Conservation (phyloP, 2,888 invertebrate species). For the Bedellia somnulentella region DNA sequence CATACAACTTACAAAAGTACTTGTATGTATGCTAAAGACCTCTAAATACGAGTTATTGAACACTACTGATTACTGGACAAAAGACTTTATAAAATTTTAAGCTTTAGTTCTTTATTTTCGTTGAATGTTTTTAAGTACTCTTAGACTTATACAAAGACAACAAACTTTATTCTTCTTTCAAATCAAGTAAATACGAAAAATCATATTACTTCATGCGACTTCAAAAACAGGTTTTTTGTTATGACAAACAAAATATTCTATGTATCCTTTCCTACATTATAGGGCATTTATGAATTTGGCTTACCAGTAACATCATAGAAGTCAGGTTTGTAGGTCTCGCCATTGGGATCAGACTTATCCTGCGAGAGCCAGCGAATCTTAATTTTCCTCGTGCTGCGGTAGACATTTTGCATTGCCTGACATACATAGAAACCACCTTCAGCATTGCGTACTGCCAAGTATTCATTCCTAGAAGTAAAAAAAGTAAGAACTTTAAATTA, state of each 20-base stretch:
- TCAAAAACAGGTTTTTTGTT: background rate
- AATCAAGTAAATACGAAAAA: too few species aligned
- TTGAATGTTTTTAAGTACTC: too few species aligned
- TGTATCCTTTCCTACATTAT: background rate
- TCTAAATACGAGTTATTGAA: too few species aligned
- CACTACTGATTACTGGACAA: too few species aligned
- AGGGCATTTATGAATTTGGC: conserved; percentile 3
- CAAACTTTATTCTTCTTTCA: too few species aligned
- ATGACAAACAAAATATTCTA: background rate
- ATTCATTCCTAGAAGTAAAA: conserved; percentile 68
- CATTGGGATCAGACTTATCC: conserved; percentile 65
- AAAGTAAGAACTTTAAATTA: too few species aligned
- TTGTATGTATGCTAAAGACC: too few species aligned
- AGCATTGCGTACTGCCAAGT: conserved; percentile 87
- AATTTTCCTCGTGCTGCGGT: conserved; percentile 81
- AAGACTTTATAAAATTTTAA: too few species aligned
- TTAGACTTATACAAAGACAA: too few species aligned
- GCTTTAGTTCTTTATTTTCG: too few species aligned
- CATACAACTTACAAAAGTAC: too few species aligned
- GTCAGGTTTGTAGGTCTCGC: conserved; percentile 82
- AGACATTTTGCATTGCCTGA: conserved; percentile 88
- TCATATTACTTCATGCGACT: too few species aligned
- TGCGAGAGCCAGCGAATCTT: conserved; percentile 90
- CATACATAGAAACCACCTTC: conserved; percentile 88
- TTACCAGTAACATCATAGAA: conserved; percentile 86